Conservation (phyloP, 2,888 invertebrate species). For the Clunio marinus region DNA sequence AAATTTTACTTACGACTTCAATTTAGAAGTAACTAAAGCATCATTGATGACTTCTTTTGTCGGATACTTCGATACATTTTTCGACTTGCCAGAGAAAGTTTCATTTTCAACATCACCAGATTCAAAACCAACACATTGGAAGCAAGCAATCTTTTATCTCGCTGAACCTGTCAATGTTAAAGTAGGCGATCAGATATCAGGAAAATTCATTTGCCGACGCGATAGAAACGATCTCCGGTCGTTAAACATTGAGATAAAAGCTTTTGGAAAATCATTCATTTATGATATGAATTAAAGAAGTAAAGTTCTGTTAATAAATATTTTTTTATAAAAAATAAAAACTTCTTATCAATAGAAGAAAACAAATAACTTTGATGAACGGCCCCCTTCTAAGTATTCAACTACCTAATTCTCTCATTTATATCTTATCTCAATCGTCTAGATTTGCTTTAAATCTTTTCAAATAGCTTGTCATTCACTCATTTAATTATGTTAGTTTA, state of each 20-base stretch:
- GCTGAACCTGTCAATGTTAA: slow-evolving; percentile 67
- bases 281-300: slow-evolving; percentile 63
- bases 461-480: no score
- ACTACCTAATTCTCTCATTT: no score
- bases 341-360: neutral
- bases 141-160: slow-evolving; percentile 76
- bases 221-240: slow-evolving; percentile 71
- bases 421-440: no score
- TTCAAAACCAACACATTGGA: slow-evolving; percentile 71
- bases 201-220: slow-evolving; percentile 69
- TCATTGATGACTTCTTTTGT: slow-evolving; percentile 74
- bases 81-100: slow-evolving; percentile 62
- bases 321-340: no score
- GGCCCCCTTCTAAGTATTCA: no score
- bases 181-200: slow-evolving; percentile 60
- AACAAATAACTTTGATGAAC: no score
- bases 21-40: slow-evolving; percentile 59
- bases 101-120: slow-evolving; percentile 66
- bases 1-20: slow-evolving; percentile 68
- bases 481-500: no score
- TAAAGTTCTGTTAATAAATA: no score
- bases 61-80: slow-evolving; percentile 88
- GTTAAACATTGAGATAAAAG: slow-evolving; percentile 63
- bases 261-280: slow-evolving; percentile 59
- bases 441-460: no score